Percentiles rank a stretch among this genome's conserved stretches.
Evolutionary conservation across 2,113 vertebrate genomes (phyloP).

Genomic region (Neofelis nebulosa): DNA sequence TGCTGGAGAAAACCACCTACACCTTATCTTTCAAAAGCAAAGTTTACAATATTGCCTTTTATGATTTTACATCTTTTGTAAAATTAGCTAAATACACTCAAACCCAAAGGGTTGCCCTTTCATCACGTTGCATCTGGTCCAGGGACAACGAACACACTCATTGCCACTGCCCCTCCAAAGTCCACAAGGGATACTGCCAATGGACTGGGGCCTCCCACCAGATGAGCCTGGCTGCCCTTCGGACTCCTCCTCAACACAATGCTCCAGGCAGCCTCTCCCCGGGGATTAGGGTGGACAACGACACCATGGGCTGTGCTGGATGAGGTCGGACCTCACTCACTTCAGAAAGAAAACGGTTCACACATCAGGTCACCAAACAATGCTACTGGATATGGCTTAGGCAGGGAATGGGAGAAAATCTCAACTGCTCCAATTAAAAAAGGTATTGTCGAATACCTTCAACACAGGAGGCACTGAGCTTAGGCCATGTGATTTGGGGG

Average conservation of each 20-base stretch:
- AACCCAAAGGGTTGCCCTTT: neutral
- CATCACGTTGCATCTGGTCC: neutral
- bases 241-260: neutral
- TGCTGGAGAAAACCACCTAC: neutral
- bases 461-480: neutral
- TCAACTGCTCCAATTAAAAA: neutral
- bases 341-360: neutral
- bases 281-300: neutral
- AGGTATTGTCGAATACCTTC: neutral
- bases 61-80: slow-evolving; percentile 65
- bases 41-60: neutral
- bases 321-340: neutral
- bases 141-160: neutral
- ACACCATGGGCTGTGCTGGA: neutral
- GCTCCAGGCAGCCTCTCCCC: neutral
- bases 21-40: neutral
- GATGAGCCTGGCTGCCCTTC: neutral
- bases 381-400: neutral
- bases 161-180: neutral
- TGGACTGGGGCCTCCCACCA: neutral
- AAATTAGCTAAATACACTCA: slow-evolving; percentile 17
- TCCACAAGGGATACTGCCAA: neutral
- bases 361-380: neutral
- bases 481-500: neutral
- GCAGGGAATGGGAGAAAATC: neutral